These are phyloP conservation scores for Metellina segmentata DNA, from an alignment of 2,888 invertebrate genomes.

Conservation along the genomic window DNA sequence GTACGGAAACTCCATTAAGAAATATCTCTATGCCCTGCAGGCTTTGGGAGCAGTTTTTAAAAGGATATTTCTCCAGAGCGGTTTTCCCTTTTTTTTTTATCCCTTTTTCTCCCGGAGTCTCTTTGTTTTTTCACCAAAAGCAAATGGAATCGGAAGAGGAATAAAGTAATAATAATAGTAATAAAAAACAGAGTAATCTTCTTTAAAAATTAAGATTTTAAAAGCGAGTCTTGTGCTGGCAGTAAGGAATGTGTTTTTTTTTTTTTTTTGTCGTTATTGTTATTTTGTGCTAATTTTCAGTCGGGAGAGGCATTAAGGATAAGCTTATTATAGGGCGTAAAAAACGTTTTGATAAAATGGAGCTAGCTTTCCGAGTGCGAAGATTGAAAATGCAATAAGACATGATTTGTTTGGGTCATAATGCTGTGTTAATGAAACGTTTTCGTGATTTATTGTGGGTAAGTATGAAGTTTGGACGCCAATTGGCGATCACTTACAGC, in stretches of 20 bases:
- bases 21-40: slow-evolving; percentile 34
- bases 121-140: slow-evolving; percentile 10
- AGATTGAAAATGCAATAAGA: too few relatives aligned
- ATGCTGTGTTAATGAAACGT: too few relatives aligned
- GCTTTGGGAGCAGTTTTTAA: slow-evolving; percentile 31
- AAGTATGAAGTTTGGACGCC: too few relatives aligned
- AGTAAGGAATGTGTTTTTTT: background rate
- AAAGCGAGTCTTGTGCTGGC: slow-evolving; percentile 4
- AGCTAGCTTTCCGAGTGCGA: too few relatives aligned
- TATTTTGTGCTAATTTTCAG: background rate
- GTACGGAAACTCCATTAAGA: slow-evolving; percentile 63
- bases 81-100: background rate
- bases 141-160: slow-evolving; percentile 22
- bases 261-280: background rate
- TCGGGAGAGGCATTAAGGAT: background rate
- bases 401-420: too few relatives aligned
- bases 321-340: too few relatives aligned
- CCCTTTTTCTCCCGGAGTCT: slow-evolving; percentile 1
- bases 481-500: too few relatives aligned
- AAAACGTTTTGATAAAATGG: too few relatives aligned
- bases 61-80: slow-evolving; percentile 36
- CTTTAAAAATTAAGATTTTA: slow-evolving; percentile 31
- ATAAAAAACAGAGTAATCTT: slow-evolving; percentile 20
- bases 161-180: background rate
- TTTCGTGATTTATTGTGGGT: too few relatives aligned